phyloP scores from a whole-genome alignment of 2,113 vertebrate species.

The Tiliqua scincoides region DNA sequence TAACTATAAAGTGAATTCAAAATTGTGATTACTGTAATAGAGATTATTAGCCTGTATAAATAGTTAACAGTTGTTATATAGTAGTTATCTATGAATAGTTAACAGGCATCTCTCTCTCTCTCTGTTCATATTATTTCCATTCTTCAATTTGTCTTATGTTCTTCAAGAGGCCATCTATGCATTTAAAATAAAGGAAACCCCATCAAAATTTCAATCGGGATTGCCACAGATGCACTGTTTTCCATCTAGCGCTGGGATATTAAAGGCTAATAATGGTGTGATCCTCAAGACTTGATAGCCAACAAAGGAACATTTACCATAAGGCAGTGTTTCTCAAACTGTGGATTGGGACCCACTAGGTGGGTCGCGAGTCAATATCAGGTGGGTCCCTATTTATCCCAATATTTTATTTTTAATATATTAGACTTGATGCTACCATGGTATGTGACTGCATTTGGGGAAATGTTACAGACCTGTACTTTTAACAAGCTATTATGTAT shows the following conservation, averaged over 20 bases:
- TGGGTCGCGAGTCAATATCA: too few relatives aligned
- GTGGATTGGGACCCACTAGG: too few relatives aligned
- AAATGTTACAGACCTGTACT: too few relatives aligned
- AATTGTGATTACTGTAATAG: slow-evolving; percentile 56
- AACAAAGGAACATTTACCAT: background rate
- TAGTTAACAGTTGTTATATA: slow-evolving; percentile 40
- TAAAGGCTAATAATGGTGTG: slow-evolving; percentile 1
- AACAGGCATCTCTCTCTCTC: background rate
- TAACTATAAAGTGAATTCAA: slow-evolving; percentile 59
- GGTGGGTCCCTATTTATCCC: too few relatives aligned
- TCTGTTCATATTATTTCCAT: background rate
- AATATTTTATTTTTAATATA: too few relatives aligned
- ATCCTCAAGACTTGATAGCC: background rate
- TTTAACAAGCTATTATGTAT: too few relatives aligned
- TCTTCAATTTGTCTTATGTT: slow-evolving; percentile 15
- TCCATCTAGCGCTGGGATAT: background rate
- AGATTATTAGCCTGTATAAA: slow-evolving; percentile 59
- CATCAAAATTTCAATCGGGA: slow-evolving; percentile 15
- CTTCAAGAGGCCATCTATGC: background rate
- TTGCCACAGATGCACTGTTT: background rate
- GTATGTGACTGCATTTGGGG: too few relatives aligned
- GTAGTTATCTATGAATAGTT: background rate
- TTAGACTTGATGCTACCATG: too few relatives aligned
- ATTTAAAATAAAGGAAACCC: slow-evolving; percentile 34
- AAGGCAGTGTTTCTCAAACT: too few relatives aligned